Evolutionary conservation across 2,797 vertebrate species (phyloP).

Genomic region (Pipistrellus pygmaeus): DNA sequence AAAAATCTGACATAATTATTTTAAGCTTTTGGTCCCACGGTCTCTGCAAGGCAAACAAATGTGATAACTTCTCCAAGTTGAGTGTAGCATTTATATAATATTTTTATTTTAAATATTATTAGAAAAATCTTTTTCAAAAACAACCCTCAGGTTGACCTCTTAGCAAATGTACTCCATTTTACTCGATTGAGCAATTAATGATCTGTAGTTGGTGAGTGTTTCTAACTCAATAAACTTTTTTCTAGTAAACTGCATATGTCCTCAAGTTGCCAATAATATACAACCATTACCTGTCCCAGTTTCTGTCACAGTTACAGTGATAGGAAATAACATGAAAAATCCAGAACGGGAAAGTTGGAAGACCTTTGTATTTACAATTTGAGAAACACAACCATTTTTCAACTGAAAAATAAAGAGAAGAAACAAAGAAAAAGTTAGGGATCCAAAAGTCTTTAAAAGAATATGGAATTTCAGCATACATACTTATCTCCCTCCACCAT

Average conservation of each 20-base stretch:
- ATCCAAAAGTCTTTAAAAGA: not conserved
- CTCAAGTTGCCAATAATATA: not conserved
- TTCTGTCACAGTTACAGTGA: slow-evolving; percentile 83
- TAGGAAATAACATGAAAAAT: slow-evolving; percentile 79
- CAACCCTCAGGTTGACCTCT: not conserved
- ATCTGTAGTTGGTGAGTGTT: not conserved
- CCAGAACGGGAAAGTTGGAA: slow-evolving; percentile 86
- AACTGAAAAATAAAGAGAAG: slow-evolving; percentile 71
- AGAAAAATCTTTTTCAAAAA: slow-evolving; percentile 26
- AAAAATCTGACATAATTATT: not conserved
- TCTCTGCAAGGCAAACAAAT: not conserved
- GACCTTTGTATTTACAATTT: slow-evolving; percentile 78
- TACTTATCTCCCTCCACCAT: not conserved
- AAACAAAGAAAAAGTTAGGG: not conserved
- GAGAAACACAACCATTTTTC: slow-evolving; percentile 84
- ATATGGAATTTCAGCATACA: not conserved
- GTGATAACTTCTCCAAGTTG: not conserved
- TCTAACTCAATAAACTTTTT: not conserved
- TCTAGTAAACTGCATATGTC: not conserved
- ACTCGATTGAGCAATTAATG: not conserved
- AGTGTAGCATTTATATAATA: not conserved
- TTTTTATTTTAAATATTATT: slow-evolving; percentile 31
- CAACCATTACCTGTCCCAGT: slow-evolving; percentile 86
- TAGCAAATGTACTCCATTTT: not conserved
- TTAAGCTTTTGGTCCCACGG: not conserved